A percentile compares a stretch with the other conserved stretches of the same genome.
Conservation (phyloP, 2,888 invertebrate genomes). For the Dicyrtomina minuta region DNA sequence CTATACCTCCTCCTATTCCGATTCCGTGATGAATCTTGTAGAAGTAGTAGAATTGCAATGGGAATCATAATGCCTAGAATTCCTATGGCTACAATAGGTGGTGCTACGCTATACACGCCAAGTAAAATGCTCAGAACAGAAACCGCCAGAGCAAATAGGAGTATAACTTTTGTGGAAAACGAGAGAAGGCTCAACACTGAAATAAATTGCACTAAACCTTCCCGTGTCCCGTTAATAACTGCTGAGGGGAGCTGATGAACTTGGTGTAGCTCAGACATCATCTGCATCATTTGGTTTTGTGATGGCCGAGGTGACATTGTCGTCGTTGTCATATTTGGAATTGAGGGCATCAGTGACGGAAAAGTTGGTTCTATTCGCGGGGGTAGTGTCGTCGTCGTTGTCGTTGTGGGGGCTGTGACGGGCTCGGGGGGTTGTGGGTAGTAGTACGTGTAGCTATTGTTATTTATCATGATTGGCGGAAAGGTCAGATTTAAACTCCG, state of each 20-base stretch:
- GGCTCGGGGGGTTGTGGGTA: background rate
- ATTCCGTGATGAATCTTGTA: constrained; percentile 16
- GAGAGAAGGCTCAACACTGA: constrained; percentile 14
- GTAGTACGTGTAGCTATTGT: too few species aligned
- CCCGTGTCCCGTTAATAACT: constrained; percentile 24
- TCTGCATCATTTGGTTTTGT: constrained; percentile 6
- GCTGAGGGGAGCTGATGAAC: constrained; percentile 9
- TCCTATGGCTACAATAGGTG: constrained; percentile 31
- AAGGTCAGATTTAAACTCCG: too few species aligned
- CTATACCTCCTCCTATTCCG: background rate
- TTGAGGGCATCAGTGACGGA: too few species aligned
- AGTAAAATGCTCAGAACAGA: constrained; percentile 25
- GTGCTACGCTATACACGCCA: constrained; percentile 25
- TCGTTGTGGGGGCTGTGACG: background rate
- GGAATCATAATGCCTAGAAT: constrained; percentile 32
- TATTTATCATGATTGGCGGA: too few species aligned
- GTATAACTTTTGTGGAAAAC: constrained; percentile 24
- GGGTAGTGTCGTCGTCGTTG: constrained; percentile 4
- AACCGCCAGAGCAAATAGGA: constrained; percentile 29
- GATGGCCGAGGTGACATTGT: background rate
- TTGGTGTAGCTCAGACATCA: constrained; percentile 19
- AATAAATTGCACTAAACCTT: constrained; percentile 16
- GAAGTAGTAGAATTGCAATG: constrained; percentile 17
- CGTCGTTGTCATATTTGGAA: background rate
- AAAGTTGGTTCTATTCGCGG: background rate